Evolutionary conservation across 2,888 invertebrate species (phyloP), one percentile per base, ranked within the genome.

Genomic region (Lydus trimaculatus): DNA sequence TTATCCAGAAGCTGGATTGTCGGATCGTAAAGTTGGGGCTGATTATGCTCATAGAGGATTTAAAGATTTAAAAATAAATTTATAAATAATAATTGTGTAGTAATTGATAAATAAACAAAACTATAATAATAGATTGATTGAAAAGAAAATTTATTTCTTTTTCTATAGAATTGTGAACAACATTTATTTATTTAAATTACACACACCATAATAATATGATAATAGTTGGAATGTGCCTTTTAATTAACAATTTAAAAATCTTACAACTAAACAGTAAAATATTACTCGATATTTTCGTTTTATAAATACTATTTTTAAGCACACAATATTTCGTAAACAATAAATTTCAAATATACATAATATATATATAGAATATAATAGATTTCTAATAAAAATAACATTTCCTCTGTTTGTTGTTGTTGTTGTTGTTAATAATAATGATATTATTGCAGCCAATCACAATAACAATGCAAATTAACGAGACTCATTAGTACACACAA

Each of bases 41-140:
- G 92, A 95, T 79, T 95, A 93, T 86, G 91, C 90, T 61, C 86
- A 88, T 71, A 89, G 90, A 81, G 93, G 92, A 48, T 96, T 96
- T 82, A 90, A 92, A 72, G 82, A 90, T 61, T 52, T 76, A 5
- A 79, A 73, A n/a, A 65, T 84, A 48, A 78, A 82, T 39, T 76
- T 82, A 72, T 81, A 78, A 75, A 71, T 67, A 60, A 65, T 17
- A 39, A 28, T 25, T 31, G n/a, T 31, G 31, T 31, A 11, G 36
- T 36, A n/a, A n/a, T 36, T 36, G 4, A 28, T 28, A 3, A 28
- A 3, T 28, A 4, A 28, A 28, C 4, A 4, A 4, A 28, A 28
- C n/a, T 28, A 28, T 3, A 28, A 28, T 28, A 4, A 28, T 28
- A 3, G 28, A 3, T 28, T 28, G 4, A 28, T 28, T 28, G 28